Conservation (phyloP, 2,113 vertebrate species). For the Bungarus multicinctus region DNA sequence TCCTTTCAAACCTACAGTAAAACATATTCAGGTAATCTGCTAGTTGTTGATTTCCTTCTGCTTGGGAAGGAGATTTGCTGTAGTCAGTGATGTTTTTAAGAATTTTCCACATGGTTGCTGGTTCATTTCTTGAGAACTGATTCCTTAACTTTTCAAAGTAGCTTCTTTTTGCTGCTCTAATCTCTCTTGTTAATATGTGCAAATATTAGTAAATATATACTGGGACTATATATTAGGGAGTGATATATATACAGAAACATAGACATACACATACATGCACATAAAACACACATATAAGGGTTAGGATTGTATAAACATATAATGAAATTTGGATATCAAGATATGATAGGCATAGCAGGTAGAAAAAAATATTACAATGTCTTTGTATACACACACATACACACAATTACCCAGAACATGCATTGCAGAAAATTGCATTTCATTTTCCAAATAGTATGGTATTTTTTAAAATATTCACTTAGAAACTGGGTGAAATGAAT, state of each 20-base stretch:
- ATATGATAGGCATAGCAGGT: neutral
- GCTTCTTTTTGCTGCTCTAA: too few species aligned
- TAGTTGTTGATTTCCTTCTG: too few species aligned
- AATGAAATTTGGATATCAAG: neutral
- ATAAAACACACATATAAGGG: neutral
- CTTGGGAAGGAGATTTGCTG: too few species aligned
- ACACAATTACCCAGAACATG: neutral
- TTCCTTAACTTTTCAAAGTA: too few species aligned
- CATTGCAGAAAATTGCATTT: neutral
- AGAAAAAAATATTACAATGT: neutral
- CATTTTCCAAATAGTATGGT: neutral
- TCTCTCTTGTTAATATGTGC: neutral
- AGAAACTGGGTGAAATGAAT: neutral
- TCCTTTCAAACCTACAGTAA: too few species aligned
- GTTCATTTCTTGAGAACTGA: too few species aligned
- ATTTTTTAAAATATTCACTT: neutral
- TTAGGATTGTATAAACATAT: neutral
- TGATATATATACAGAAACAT: neutral
- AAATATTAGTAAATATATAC: neutral
- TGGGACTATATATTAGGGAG: neutral
- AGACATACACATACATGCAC: neutral
- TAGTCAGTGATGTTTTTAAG: too few species aligned
- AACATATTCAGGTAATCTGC: too few species aligned
- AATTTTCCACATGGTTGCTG: too few species aligned
- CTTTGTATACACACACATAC: neutral